Conservation (phyloP, 2,113 vertebrate genomes). For the Barnardius zonarius region DNA sequence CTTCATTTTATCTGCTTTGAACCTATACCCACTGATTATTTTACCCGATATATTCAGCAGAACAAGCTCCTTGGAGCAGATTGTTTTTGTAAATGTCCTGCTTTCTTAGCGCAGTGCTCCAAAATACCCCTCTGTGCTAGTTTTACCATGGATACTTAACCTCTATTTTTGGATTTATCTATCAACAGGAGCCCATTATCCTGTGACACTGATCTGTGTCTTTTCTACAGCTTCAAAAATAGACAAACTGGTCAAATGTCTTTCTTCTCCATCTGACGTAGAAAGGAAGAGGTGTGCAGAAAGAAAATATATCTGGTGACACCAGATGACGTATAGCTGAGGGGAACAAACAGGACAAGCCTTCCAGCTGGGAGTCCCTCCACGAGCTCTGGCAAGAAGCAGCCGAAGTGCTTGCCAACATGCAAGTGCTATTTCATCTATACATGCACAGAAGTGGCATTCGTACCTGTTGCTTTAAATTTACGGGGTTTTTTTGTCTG, state of each 20-base stretch:
- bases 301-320: background rate
- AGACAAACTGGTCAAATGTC: background rate
- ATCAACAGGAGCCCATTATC: background rate
- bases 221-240: background rate
- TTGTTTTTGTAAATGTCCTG: background rate
- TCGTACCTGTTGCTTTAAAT: slow-evolving; percentile 43
- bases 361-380: slow-evolving; percentile 61
- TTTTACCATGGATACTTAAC: background rate
- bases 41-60: background rate
- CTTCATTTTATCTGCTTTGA: background rate
- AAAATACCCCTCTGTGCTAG: background rate
- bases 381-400: slow-evolving; percentile 56
- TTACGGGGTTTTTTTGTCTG: slow-evolving; percentile 17
- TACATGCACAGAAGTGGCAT: slow-evolving; percentile 25
- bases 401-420: slow-evolving; percentile 18
- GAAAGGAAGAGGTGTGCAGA: background rate
- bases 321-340: background rate
- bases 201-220: background rate
- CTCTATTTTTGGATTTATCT: background rate
- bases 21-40: background rate
- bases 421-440: slow-evolving; percentile 41
- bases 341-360: background rate
- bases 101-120: background rate
- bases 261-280: background rate
- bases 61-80: background rate